Base-by-base conservation (phyloP, 2,888 invertebrate genomes). In the Cheilosia pagana region DNA sequence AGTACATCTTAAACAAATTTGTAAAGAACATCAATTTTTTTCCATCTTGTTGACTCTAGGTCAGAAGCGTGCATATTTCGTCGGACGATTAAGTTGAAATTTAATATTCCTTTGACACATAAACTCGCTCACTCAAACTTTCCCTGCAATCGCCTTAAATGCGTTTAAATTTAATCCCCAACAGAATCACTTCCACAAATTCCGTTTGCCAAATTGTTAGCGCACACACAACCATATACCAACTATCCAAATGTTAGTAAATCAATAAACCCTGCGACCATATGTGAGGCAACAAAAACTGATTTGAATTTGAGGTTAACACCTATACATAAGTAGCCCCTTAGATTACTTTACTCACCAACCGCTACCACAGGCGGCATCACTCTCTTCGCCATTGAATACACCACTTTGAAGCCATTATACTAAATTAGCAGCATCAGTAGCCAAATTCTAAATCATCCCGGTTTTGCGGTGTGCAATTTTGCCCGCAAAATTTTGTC, bases 361-460 rank as follows among this genome's bases (percentile, higher is more conserved):
- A 28, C 35, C 3, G 5, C 25, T n/a, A 5, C 25, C 25, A 25
- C 25, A 28, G 0, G 8, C 28, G 28, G 35, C 35, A 12, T 2
- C 43, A 16, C 1, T n/a, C 43, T 0, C 16, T 3, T 10, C 10
- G 12, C 35, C 31, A 31, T 31, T 8, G 3, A 35, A 35, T 12
- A 35, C 43, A 45, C n/a, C 43, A 16, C 43, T 19, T 16, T 45
- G 6, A n/a, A 16, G 7, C 43, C 16, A n/a, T 45, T n/a, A 16
- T n/a, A 45, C 43, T 50, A 21, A 28, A 31, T 8, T 48, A 45
- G 48, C 31, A 3, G 62, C 31, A 62, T 48, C 31, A 57, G n/a
- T 16, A 45, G 43, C 43, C 16, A 8, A 45, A 45, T 45, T 16
- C n/a, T 45, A 45, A 43, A 43, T 43, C 16, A 43, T 43, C 43